These are phyloP conservation scores for Drosophila colorata DNA, from an alignment of 2,888 invertebrate genomes.

Conservation along the genomic window DNA sequence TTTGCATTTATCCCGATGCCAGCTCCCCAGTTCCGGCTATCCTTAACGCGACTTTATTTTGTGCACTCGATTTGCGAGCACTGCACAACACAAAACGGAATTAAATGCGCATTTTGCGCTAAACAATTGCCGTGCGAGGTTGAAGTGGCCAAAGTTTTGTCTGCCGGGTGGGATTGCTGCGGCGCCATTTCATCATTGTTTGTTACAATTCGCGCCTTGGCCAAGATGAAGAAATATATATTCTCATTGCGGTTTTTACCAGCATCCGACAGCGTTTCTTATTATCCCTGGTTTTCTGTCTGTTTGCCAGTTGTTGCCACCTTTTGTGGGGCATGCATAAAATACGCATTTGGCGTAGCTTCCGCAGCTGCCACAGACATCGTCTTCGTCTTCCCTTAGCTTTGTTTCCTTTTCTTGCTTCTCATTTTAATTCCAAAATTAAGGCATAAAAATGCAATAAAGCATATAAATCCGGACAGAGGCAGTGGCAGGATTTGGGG, in stretches of 20 bases:
- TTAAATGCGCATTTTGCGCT: slow-evolving; percentile 77
- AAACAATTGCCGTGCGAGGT: slow-evolving; percentile 66
- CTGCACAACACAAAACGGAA: slow-evolving; percentile 52
- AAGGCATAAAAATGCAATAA: slow-evolving; percentile 78
- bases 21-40: slow-evolving; percentile 20
- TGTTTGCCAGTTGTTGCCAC: slow-evolving; percentile 57
- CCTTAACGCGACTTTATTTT: slow-evolving; percentile 37
- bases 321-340: slow-evolving; percentile 78
- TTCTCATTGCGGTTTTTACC: slow-evolving; percentile 47
- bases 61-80: slow-evolving; percentile 66
- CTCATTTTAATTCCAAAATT: slow-evolving; percentile 60
- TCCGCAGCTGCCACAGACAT: slow-evolving; percentile 49
- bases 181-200: slow-evolving; percentile 58
- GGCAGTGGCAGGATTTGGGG: not conserved
- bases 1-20: slow-evolving; percentile 73
- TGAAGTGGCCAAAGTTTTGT: slow-evolving; percentile 37
- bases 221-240: slow-evolving; percentile 45
- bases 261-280: slow-evolving; percentile 38
- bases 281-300: slow-evolving; percentile 5
- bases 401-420: slow-evolving; percentile 60
- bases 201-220: slow-evolving; percentile 68
- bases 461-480: slow-evolving; percentile 50
- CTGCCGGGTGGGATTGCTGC: not conserved
- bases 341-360: slow-evolving; percentile 72
- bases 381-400: slow-evolving; percentile 28